Evolutionary conservation across 2,888 invertebrate genomes (phyloP), one percentile per base, ranked within the genome.

Genomic region (Pyrgus malvae): DNA sequence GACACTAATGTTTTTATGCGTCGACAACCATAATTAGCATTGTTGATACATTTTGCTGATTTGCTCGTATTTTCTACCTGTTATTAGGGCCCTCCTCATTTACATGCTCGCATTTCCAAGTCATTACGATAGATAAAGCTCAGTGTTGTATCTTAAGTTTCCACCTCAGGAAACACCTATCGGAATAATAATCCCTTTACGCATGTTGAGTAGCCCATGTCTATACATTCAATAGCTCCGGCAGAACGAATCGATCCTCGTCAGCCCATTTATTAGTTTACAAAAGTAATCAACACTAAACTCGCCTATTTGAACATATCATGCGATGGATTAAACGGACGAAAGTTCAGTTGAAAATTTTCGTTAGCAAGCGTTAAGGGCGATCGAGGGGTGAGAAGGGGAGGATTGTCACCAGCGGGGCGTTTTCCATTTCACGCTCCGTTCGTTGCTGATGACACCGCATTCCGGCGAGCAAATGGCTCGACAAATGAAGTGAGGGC

Each of bases 361-460:
- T 85, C 82, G 87, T 86, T 87, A 86, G 82, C 80, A 72, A 69
- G 63, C 70, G 78, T 76, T 80, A 79, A 78, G 75, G 78, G 76
- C 65, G 66, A 64, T 61, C 55, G 67, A 57, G 67, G 66, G 66
- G 55, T 61, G 57, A 58, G 55, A 68, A 67, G 72, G 70, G 74
- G 67, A 68, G 78, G 74, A 72, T 78, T 83, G 84, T 80, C 78
- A 80, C 66, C 66, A 57, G 72, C 70, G 82, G 88, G 90, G 90
- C 89, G 89, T 90, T 80, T 90, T 89, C 90, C 83, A 90, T 90
- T 90, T 81, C 87, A 90, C 90, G 90, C 81, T 87, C 83, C 83
- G 83, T 79, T 88, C 82, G 66, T 63, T 76, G 67, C 83, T 90
- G 89, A 90, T 90, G 90, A 89, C 89, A 85, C 83, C 79, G 86